Evolutionary conservation across 2,113 vertebrate genomes (phyloP).

Genomic region (Harpagus bidentatus): DNA sequence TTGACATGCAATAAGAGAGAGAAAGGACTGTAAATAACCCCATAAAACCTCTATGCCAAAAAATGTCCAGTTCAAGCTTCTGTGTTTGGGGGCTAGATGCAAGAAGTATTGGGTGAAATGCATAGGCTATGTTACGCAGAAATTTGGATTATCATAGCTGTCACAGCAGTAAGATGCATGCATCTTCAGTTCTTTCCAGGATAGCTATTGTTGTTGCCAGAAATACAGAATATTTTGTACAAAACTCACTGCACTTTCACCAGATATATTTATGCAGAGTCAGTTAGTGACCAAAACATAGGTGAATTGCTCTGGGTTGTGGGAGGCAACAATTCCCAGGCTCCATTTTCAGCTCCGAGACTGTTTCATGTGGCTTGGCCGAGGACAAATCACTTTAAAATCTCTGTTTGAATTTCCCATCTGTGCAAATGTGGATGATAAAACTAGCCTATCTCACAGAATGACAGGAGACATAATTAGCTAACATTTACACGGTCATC

Average conservation of each 20-base stretch:
- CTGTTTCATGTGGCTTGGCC: background rate
- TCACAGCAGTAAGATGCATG: background rate
- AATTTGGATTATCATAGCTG: background rate
- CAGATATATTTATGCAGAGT: background rate
- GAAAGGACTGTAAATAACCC: background rate
- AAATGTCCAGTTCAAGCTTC: background rate
- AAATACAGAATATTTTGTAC: background rate
- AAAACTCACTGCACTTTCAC: background rate
- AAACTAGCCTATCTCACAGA: background rate
- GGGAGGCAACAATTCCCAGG: background rate
- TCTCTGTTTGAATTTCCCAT: background rate
- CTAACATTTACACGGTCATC: conserved; percentile 9
- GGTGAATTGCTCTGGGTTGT: background rate
- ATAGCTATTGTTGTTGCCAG: background rate
- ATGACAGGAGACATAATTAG: background rate
- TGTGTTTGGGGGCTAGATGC: background rate
- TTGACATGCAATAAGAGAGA: background rate
- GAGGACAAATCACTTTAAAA: background rate
- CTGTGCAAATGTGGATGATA: conserved; percentile 17
- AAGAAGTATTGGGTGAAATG: background rate
- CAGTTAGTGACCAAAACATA: background rate
- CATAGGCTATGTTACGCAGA: background rate
- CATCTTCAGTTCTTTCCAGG: background rate
- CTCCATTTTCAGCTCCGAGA: background rate
- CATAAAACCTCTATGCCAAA: background rate